phyloP scores from a whole-genome alignment of 2,888 invertebrate species.

The Drosophila recens region DNA sequence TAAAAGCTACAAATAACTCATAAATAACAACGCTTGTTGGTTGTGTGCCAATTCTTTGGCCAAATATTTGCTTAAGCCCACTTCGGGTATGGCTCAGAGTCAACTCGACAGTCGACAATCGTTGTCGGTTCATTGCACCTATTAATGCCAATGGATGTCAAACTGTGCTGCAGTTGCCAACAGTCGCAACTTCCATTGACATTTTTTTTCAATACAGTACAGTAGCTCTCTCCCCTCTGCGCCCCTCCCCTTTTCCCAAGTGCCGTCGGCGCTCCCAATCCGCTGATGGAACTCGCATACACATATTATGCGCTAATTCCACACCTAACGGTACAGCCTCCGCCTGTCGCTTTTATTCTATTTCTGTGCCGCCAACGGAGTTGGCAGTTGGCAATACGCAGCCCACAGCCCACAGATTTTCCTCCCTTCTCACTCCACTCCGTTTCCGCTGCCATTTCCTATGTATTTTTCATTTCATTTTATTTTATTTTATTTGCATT shows the following conservation, averaged over 20 bases:
- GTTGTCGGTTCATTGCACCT: conserved; percentile 65
- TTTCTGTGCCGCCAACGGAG: conserved; percentile 77
- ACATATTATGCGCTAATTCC: conserved; percentile 77
- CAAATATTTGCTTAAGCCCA: conserved; percentile 66
- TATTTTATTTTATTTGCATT: conserved; percentile 4
- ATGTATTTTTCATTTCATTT: conserved; percentile 16
- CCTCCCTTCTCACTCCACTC: neutral
- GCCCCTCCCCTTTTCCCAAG: too few species aligned
- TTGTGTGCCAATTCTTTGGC: conserved; percentile 50
- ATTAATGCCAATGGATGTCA: conserved; percentile 36
- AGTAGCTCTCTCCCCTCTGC: neutral
- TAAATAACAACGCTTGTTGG: neutral
- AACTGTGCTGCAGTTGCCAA: conserved; percentile 52
- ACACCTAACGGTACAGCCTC: conserved; percentile 76
- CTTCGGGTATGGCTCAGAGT: conserved; percentile 32
- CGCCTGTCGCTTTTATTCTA: conserved; percentile 76
- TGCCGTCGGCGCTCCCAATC: conserved; percentile 50
- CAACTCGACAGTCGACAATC: neutral
- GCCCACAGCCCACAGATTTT: conserved; percentile 64
- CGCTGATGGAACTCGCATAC: conserved; percentile 61
- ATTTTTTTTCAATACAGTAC: conserved; percentile 49
- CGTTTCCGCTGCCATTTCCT: conserved; percentile 5
- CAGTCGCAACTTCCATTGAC: conserved; percentile 43
- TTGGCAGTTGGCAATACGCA: conserved; percentile 33
- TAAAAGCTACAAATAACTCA: neutral